These are phyloP conservation scores for Malurus splendens DNA, from an alignment of 2,797 vertebrate species.

Conservation along the genomic window DNA sequence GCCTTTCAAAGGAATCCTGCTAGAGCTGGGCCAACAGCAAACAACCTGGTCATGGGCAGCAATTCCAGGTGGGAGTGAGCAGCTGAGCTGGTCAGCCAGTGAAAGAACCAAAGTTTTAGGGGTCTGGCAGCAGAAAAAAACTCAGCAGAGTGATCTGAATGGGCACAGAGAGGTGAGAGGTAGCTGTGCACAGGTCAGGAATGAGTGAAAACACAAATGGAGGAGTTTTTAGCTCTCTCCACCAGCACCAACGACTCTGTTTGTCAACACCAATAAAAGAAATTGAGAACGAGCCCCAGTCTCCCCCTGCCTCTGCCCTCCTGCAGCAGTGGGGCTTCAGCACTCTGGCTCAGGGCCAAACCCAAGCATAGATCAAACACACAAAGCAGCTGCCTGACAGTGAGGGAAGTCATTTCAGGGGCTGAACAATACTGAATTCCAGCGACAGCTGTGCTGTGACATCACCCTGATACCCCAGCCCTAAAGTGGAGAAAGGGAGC, in stretches of 20 bases:
- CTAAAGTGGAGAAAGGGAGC: background rate
- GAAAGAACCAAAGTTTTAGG: background rate
- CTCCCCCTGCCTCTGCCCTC: background rate
- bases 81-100: background rate
- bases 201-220: background rate
- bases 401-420: accelerated
- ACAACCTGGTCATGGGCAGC: background rate
- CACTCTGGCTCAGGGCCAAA: background rate
- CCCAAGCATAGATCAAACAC: background rate
- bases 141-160: background rate
- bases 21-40: background rate
- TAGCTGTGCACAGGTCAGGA: background rate
- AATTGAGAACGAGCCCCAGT: accelerated
- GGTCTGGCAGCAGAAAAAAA: background rate
- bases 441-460: background rate
- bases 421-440: background rate
- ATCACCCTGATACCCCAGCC: background rate
- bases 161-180: background rate
- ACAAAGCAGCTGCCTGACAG: background rate
- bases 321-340: background rate
- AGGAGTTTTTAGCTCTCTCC: background rate
- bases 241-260: background rate
- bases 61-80: background rate
- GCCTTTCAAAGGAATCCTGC: background rate
- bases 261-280: background rate